phyloP scores from a whole-genome alignment of 53 echinoderm and acorn worm genomes.

The Mesocentrotus franciscanus region DNA sequence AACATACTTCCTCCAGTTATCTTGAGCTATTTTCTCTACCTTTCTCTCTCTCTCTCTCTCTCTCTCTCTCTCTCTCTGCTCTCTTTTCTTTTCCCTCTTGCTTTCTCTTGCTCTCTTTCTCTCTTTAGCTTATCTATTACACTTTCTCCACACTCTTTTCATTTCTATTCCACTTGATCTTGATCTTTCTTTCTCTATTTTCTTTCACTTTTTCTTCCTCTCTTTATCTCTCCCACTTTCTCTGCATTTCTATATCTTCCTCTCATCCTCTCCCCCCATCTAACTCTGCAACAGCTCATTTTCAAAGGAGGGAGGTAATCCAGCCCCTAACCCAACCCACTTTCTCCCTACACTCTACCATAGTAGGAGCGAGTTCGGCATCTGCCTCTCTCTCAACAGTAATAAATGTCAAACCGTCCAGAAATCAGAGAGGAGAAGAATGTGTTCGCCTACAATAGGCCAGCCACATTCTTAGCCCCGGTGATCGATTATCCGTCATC shows the following conservation, averaged over 20 bases:
- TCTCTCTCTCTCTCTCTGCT: background rate
- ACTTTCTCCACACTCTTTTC: background rate
- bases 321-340: background rate
- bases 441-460: conserved; percentile 10
- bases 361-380: background rate
- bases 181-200: background rate
- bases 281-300: background rate
- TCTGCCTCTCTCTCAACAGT: background rate
- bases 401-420: conserved; percentile 17
- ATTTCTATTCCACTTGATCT: background rate
- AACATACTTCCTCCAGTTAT: too few species aligned
- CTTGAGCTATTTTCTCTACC: background rate
- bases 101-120: background rate
- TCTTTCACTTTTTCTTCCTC: background rate
- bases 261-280: background rate
- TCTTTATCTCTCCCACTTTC: background rate
- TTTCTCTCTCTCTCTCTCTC: background rate
- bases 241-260: background rate
- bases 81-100: background rate
- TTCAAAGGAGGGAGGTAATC: background rate
- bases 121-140: background rate
- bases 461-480: background rate
- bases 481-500: conserved; percentile 21
- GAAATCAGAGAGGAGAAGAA: conserved; percentile 21
- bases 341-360: background rate